Evolutionary conservation across 92 coral and sea anemone species (phyloP).

Genomic region (Montipora capitata): DNA sequence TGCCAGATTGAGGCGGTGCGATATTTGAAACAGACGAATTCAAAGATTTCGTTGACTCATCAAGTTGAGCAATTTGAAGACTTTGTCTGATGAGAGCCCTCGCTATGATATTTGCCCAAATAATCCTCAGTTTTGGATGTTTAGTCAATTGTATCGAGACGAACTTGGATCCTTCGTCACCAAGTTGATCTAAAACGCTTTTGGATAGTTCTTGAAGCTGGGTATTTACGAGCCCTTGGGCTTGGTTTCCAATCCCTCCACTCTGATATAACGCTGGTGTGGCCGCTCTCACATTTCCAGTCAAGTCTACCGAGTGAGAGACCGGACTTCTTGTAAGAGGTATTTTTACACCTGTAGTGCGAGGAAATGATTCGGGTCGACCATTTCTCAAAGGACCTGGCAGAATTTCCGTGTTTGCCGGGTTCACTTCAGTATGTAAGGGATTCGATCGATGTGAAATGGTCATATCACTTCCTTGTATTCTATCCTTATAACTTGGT

Average conservation of each 20-base stretch:
- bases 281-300: not conserved
- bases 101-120: constrained; percentile 48
- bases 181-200: constrained; percentile 29
- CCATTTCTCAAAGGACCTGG: not conserved
- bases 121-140: constrained; percentile 21
- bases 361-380: not conserved
- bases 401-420: not conserved
- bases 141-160: constrained; percentile 36
- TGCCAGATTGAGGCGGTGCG: not conserved
- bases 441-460: not conserved
- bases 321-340: not conserved
- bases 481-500: not conserved
- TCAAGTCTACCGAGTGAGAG: not conserved
- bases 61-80: constrained; percentile 17
- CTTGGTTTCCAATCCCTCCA: not conserved
- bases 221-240: not conserved
- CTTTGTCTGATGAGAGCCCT: constrained; percentile 40
- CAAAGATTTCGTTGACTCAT: not conserved
- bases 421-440: not conserved
- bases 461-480: not conserved
- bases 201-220: constrained; percentile 37
- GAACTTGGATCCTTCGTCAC: constrained; percentile 25
- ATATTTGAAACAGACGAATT: not conserved
- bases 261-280: not conserved
- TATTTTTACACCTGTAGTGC: not conserved